Evolutionary conservation across 2,888 invertebrate species (phyloP).

Genomic region (Synergus laeviventris): DNA sequence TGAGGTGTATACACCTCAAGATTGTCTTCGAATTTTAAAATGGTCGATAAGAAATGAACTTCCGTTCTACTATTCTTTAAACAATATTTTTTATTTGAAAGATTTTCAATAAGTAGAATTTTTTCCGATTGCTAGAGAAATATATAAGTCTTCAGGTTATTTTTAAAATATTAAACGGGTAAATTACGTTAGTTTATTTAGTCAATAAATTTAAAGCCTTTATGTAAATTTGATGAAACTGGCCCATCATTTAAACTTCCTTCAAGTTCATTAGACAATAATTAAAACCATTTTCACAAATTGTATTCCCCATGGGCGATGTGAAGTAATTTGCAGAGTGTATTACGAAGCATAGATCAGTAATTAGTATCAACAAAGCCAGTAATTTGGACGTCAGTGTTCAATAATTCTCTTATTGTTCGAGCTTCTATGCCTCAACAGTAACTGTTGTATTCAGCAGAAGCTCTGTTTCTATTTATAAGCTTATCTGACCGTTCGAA

Average conservation of each 20-base stretch:
- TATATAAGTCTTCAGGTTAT: too few species aligned
- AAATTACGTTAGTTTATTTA: too few species aligned
- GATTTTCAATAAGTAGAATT: too few species aligned
- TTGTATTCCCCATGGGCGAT: neutral
- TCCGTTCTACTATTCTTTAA: neutral
- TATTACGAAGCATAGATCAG: neutral
- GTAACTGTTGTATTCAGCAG: slow-evolving; percentile 13
- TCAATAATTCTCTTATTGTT: slow-evolving; percentile 28
- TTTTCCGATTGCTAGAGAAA: too few species aligned
- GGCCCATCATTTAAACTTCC: neutral
- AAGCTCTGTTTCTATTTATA: slow-evolving; percentile 21
- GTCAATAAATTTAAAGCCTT: too few species aligned
- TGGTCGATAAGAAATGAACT: neutral
- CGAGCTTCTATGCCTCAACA: slow-evolving; percentile 20
- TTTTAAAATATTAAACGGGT: too few species aligned
- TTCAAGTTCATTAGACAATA: too few species aligned
- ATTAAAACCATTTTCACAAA: neutral
- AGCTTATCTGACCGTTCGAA: neutral
- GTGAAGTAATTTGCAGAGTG: neutral
- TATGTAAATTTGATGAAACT: too few species aligned
- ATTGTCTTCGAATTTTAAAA: neutral
- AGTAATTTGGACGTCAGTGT: slow-evolving; percentile 5
- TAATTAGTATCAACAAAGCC: neutral
- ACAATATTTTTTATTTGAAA: too few species aligned
- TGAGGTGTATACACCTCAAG: neutral